Conservation (phyloP, 1,140 invertebrate genomes). For the Apis mellifera region Amel_HAv3.1 CM009939.2:11824001-11824500, state of each 20-base stretch:
- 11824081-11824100: conserved; percentile 97
- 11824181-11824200: neutral
- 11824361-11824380: conserved; percentile 95
- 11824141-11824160: conserved; percentile 93
- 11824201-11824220: neutral
- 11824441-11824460: conserved; percentile 70
- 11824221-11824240: neutral
- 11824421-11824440: conserved; percentile 87
- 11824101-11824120: conserved; percentile 96
- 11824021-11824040: conserved; percentile 88
- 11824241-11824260: conserved; percentile 82
- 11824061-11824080: conserved; percentile 94
- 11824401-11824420: conserved; percentile 91
- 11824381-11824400: conserved; percentile 98
- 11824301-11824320: conserved; percentile 96
- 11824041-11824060: conserved; percentile 90
- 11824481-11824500: neutral
- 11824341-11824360: conserved; percentile 95
- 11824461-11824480: too few species aligned
- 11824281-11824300: conserved; percentile 97
- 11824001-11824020: conserved; percentile 94
- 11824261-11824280: conserved; percentile 97
- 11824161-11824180: conserved; percentile 85
- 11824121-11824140: conserved; percentile 91
- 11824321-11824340: conserved; percentile 96